Conservation (phyloP, 2,113 vertebrate genomes). For the Nyctibius bracteatus region DNA sequence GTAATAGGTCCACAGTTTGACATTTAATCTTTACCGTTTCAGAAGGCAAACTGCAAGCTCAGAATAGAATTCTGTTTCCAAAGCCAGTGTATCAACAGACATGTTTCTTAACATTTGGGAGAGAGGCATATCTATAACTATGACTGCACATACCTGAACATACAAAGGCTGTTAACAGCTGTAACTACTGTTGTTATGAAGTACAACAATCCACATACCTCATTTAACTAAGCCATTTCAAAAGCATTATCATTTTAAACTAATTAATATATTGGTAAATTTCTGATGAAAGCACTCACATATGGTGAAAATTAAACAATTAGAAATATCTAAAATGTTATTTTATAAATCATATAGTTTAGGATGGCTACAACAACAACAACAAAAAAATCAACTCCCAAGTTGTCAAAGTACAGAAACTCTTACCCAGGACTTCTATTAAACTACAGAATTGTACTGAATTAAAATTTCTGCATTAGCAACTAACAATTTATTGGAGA, state of each 20-base stretch:
- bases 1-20: neutral
- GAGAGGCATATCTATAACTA: too few relatives aligned
- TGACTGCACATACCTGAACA: neutral
- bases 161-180: neutral
- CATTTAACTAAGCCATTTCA: neutral
- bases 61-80: neutral
- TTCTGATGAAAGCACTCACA: neutral
- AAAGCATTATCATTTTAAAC: neutral
- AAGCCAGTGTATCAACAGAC: neutral
- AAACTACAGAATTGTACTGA: neutral
- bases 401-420: neutral
- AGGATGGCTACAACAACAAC: neutral
- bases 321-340: neutral
- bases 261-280: neutral
- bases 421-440: neutral
- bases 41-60: neutral
- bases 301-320: neutral
- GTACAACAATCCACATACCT: neutral
- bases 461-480: neutral
- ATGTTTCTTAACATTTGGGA: neutral
- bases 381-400: neutral
- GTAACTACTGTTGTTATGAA: neutral
- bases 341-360: neutral
- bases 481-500: neutral
- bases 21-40: neutral